Evolutionary conservation across 2,797 vertebrate genomes (phyloP).

Genomic region (Anabacerthia variegaticeps): DNA sequence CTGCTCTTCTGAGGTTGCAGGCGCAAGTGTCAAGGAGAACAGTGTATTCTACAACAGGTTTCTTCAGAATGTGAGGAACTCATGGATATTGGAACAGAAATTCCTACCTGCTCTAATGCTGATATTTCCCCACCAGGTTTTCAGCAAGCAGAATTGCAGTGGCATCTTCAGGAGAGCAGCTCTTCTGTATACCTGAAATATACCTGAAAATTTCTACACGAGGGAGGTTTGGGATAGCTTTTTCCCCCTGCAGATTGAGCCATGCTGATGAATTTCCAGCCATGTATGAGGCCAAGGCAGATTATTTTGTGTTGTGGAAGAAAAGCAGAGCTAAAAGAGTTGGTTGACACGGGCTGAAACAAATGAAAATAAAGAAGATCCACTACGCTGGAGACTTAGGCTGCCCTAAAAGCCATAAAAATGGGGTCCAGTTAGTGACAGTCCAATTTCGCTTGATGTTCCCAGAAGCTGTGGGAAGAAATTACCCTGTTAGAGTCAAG

Average conservation of each 20-base stretch:
- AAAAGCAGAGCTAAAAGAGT: background rate
- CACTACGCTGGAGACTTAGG: background rate
- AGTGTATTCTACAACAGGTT: background rate
- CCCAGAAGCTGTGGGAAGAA: background rate
- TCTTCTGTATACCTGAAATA: background rate
- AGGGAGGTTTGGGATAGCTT: background rate
- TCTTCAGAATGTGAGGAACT: background rate
- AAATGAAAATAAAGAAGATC: background rate
- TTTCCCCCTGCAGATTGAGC: background rate
- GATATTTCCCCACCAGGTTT: background rate
- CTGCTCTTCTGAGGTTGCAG: fast-evolving
- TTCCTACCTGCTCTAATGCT: background rate
- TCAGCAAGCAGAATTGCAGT: background rate
- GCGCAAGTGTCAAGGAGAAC: background rate
- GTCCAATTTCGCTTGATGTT: background rate
- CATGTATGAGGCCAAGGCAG: background rate
- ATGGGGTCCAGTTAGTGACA: background rate
- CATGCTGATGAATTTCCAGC: background rate
- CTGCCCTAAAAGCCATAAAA: background rate
- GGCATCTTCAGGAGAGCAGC: background rate
- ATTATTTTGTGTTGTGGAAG: background rate
- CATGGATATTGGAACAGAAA: background rate
- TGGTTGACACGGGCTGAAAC: background rate
- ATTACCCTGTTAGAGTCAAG: background rate
- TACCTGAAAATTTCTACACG: background rate